Conservation (phyloP, 2,888 invertebrate genomes). For the Agrotis clavis region DNA sequence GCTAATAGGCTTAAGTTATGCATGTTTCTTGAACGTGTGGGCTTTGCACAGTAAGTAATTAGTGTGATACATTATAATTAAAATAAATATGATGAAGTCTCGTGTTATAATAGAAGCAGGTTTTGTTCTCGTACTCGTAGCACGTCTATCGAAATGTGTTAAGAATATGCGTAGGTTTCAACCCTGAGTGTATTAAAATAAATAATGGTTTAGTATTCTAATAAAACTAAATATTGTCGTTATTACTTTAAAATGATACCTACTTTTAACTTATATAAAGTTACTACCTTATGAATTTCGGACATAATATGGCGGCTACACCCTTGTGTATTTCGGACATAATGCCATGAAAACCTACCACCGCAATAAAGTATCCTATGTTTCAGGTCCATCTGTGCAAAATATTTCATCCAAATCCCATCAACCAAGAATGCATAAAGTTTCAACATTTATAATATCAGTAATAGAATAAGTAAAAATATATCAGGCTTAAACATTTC, state of each 20-base stretch:
- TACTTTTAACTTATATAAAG: too few species aligned
- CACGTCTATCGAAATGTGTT: neutral
- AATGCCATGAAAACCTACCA: too few species aligned
- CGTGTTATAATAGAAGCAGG: neutral
- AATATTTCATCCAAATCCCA: too few species aligned
- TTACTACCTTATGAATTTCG: too few species aligned
- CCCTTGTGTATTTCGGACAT: too few species aligned
- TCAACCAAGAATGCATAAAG: too few species aligned
- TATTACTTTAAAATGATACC: too few species aligned
- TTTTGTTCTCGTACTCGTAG: neutral
- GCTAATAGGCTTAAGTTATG: slow-evolving; percentile 23
- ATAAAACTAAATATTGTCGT: neutral
- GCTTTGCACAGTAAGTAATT: slow-evolving; percentile 7
- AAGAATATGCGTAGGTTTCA: neutral
- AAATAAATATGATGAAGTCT: neutral
- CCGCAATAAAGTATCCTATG: too few species aligned
- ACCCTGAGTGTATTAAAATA: neutral
- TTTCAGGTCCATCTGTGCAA: too few species aligned
- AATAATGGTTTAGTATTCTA: neutral
- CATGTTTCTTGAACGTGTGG: slow-evolving; percentile 5
- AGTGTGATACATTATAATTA: slow-evolving; percentile 9
- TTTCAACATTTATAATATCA: neutral
- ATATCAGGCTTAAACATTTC: neutral
- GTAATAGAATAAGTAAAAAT: neutral
- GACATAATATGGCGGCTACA: too few species aligned